A percentile compares a stretch with the other conserved stretches of the same genome.
Evolutionary conservation across 2,888 invertebrate genomes (phyloP).

Genomic region (Bellardia pandia): DNA sequence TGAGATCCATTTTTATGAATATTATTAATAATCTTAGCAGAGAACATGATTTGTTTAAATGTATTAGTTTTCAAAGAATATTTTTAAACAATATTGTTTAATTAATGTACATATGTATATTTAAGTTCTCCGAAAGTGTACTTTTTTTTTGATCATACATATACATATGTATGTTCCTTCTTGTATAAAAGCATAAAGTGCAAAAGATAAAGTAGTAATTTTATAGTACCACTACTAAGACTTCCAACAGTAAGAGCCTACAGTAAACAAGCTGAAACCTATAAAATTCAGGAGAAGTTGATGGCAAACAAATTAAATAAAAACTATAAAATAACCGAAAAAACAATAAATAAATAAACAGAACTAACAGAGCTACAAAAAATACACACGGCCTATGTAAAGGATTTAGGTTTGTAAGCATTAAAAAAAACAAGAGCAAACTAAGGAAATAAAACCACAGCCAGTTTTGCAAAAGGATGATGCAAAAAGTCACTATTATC

Average conservation of each 20-base stretch:
- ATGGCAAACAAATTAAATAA: conserved; percentile 24
- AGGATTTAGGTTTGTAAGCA: conserved; percentile 10
- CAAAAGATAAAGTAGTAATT: conserved; percentile 24
- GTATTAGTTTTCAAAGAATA: too few relatives aligned
- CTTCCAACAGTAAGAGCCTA: conserved; percentile 15
- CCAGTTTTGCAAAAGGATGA: conserved; percentile 2
- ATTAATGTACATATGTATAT: too few relatives aligned
- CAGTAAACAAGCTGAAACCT: conserved; percentile 7
- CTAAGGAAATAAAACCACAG: conserved; percentile 34
- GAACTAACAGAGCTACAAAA: neutral
- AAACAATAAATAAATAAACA: neutral
- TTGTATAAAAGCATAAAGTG: too few relatives aligned
- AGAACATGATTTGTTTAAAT: too few relatives aligned
- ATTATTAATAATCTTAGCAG: too few relatives aligned
- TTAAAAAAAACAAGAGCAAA: neutral
- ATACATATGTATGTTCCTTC: too few relatives aligned
- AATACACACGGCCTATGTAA: conserved; percentile 11
- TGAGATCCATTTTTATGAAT: too few relatives aligned
- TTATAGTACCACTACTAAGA: conserved; percentile 35
- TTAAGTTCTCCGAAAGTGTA: too few relatives aligned
- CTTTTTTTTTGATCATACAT: too few relatives aligned
- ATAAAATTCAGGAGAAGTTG: conserved; percentile 11
- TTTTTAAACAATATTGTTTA: too few relatives aligned
- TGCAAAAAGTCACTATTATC: neutral
- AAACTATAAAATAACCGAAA: conserved; percentile 30